Evolutionary conservation across 2,888 invertebrate species (phyloP).

Genomic region (Xylota sylvarum): DNA sequence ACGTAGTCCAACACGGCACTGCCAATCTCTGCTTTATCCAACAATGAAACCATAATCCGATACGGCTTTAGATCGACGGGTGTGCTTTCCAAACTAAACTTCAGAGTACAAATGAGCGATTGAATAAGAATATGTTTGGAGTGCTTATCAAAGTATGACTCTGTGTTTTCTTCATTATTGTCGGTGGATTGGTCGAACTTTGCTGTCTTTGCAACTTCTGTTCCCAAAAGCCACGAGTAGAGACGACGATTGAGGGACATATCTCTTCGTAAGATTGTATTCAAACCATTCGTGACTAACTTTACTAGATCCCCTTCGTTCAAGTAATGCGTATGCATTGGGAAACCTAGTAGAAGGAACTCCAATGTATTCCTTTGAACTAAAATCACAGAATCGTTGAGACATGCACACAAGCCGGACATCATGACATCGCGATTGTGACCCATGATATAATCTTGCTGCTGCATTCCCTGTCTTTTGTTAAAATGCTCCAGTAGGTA

Average conservation of each 20-base stretch:
- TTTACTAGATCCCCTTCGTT: conserved; percentile 89
- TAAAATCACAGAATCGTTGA: conserved; percentile 92
- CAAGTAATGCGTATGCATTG: conserved; percentile 92
- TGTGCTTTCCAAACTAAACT: conserved; percentile 86
- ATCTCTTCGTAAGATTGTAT: conserved; percentile 92
- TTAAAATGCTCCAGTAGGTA: conserved; percentile 93
- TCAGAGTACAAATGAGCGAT: conserved; percentile 87
- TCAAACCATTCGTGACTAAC: conserved; percentile 90
- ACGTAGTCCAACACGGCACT: conserved; percentile 91
- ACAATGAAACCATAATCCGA: conserved; percentile 91
- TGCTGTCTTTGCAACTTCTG: conserved; percentile 87
- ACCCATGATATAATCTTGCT: conserved; percentile 93
- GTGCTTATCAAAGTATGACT: conserved; percentile 88
- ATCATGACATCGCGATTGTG: conserved; percentile 94
- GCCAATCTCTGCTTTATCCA: conserved; percentile 95
- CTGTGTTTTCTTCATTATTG: conserved; percentile 63
- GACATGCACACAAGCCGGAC: conserved; percentile 91
- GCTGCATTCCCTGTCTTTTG: conserved; percentile 91
- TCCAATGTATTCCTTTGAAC: conserved; percentile 95
- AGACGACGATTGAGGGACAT: conserved; percentile 95
- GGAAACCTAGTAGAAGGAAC: conserved; percentile 92
- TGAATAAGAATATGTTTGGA: conserved; percentile 89
- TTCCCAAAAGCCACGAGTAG: conserved; percentile 93
- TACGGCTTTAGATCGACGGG: conserved; percentile 90
- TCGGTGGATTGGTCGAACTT: conserved; percentile 78